Conservation (phyloP, 2,113 vertebrate species). For the Neotragus pygmaeus region DNA sequence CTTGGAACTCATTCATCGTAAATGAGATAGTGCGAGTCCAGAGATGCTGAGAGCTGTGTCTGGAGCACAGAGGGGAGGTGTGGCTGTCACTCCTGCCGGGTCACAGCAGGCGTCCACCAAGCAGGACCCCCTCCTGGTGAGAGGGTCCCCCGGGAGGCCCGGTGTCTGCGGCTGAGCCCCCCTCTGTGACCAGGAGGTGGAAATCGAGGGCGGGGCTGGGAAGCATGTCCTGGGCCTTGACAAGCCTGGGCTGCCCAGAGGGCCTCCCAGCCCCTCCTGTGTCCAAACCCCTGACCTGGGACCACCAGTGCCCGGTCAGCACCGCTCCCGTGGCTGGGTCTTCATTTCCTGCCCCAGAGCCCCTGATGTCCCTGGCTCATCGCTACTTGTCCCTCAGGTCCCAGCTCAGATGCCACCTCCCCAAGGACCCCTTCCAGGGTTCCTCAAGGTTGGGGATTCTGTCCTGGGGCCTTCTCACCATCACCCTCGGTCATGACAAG, state of each 20-base stretch:
- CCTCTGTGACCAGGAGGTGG: not conserved
- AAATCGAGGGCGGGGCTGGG: fast-evolving
- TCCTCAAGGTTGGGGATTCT: not conserved
- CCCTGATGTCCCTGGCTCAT: not conserved
- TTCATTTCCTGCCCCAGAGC: not conserved
- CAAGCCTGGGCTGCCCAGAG: not conserved
- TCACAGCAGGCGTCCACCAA: not conserved
- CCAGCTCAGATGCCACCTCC: not conserved
- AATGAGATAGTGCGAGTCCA: fast-evolving
- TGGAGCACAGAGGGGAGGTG: not conserved
- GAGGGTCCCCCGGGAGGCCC: not conserved
- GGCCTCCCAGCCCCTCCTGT: fast-evolving
- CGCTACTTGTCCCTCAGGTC: not conserved
- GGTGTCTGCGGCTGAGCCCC: not conserved
- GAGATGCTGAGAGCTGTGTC: not conserved
- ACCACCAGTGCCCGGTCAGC: not conserved
- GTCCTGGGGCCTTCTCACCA: not conserved
- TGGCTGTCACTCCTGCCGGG: fast-evolving
- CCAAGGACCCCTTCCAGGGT: not conserved
- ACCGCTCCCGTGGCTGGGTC: not conserved
- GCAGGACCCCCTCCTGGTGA: not conserved
- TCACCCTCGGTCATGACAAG: not conserved
- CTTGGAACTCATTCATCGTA: fast-evolving
- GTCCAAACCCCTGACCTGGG: fast-evolving
- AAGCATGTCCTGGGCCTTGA: not conserved